These are phyloP conservation scores for Odontesthes bonariensis DNA, from an alignment of 2,113 vertebrate genomes.

Conservation along the genomic window DNA sequence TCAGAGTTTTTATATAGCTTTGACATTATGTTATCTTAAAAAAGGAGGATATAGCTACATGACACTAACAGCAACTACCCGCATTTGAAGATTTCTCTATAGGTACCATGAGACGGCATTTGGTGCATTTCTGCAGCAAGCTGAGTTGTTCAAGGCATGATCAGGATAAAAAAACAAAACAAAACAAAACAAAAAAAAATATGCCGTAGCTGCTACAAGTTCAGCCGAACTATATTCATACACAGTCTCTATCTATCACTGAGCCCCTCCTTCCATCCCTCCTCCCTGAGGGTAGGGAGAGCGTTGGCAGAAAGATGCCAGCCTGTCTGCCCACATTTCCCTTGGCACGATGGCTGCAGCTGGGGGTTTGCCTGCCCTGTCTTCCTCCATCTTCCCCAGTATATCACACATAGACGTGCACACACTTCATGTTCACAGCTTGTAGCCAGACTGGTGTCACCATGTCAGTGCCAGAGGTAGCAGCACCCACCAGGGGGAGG, in stretches of 20 bases:
- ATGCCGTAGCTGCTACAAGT: conserved; percentile 15
- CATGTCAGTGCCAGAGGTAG: conserved; percentile 75
- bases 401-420: conserved; percentile 56
- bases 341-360: conserved; percentile 77
- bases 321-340: conserved; percentile 83
- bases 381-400: conserved; percentile 57
- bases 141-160: conserved; percentile 3
- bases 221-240: conserved; percentile 43
- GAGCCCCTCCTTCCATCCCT: conserved; percentile 11
- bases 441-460: conserved; percentile 84
- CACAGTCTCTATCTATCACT: conserved; percentile 27
- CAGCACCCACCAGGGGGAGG: conserved; percentile 50
- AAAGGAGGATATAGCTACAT: background rate
- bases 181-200: no score
- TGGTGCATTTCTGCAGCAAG: background rate
- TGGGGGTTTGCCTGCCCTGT: conserved; percentile 78
- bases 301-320: conserved; percentile 77
- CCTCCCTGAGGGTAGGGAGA: conserved; percentile 63
- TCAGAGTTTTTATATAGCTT: no score
- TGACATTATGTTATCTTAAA: no score
- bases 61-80: background rate
- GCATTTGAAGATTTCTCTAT: background rate
- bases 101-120: background rate
- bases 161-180: conserved; percentile 30
- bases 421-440: conserved; percentile 72